A percentile compares a stretch with the other conserved stretches of the same genome.
Conservation (phyloP, 2,888 invertebrate species). For the Drosophila birchii region DNA sequence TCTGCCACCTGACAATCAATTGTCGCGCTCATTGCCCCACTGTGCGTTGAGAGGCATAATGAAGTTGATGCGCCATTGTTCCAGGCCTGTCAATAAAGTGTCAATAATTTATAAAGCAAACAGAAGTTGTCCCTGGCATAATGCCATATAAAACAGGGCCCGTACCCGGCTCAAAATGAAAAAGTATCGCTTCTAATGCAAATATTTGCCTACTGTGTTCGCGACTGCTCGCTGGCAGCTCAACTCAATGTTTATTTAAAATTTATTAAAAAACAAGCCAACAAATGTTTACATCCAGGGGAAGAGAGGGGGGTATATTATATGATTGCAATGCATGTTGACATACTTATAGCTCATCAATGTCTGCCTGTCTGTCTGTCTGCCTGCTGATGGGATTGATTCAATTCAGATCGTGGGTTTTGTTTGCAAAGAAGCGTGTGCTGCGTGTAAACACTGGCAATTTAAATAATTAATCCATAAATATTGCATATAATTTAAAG, state of each 20-base stretch:
- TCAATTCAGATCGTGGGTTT: conserved; percentile 29
- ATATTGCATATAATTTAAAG: conserved; percentile 57
- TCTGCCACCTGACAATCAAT: conserved; percentile 30
- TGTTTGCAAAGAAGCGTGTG: conserved; percentile 49
- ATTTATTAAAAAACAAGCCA: conserved; percentile 72
- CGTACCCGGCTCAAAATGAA: conserved; percentile 25
- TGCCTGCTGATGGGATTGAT: conserved; percentile 22
- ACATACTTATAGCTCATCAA: conserved; percentile 79
- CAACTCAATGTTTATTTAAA: conserved; percentile 70
- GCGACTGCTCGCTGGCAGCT: conserved; percentile 33
- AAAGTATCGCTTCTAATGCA: conserved; percentile 68
- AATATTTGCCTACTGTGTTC: conserved; percentile 66
- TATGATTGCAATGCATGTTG: conserved; percentile 77
- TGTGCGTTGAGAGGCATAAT: conserved; percentile 63
- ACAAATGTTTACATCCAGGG: conserved; percentile 29
- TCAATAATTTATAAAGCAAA: conserved; percentile 80
- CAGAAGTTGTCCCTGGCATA: conserved; percentile 65
- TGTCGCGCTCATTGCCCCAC: conserved; percentile 53
- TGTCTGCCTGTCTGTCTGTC: conserved; percentile 32
- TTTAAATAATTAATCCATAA: conserved; percentile 76
- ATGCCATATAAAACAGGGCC: conserved; percentile 62
- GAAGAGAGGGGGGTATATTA: conserved; percentile 41
- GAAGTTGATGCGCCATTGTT: conserved; percentile 54
- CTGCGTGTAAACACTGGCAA: conserved; percentile 64
- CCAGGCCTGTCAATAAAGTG: conserved; percentile 75